Evolutionary conservation across 2,113 vertebrate species (phyloP).

Genomic region (Dendrocopos noguchii): DNA sequence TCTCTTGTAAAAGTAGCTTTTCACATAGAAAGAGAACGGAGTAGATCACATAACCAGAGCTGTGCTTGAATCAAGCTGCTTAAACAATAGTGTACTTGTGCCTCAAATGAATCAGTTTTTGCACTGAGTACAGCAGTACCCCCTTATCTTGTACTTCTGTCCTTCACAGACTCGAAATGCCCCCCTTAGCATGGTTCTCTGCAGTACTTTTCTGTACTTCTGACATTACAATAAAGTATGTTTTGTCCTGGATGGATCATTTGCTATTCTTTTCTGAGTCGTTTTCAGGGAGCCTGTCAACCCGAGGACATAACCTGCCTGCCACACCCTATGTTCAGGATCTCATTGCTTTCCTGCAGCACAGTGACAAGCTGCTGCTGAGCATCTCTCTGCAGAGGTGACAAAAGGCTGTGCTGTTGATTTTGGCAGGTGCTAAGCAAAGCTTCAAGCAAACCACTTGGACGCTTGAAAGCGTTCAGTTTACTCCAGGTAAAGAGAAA

Average conservation of each 20-base stretch:
- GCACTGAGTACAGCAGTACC: conserved; percentile 68
- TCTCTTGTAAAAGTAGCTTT: conserved; percentile 46
- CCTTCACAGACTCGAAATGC: conserved; percentile 63
- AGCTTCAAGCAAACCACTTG: background rate
- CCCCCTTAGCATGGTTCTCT: conserved; percentile 75
- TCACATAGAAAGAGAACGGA: conserved; percentile 46
- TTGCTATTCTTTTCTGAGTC: background rate
- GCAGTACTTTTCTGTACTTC: conserved; percentile 76
- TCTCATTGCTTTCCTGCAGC: background rate
- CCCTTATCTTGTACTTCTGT: conserved; percentile 66
- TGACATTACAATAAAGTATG: conserved; percentile 82
- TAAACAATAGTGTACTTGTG: conserved; percentile 72
- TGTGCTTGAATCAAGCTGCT: conserved; percentile 72
- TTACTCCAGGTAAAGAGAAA: background rate
- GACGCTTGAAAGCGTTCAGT: background rate
- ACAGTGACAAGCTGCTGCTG: background rate
- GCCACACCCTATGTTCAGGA: background rate
- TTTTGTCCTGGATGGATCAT: conserved; percentile 75
- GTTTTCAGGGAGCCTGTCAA: background rate
- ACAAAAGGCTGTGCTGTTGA: background rate
- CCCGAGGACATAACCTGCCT: background rate
- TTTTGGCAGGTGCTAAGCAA: background rate
- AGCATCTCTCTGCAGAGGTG: background rate
- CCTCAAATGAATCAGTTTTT: conserved; percentile 68
- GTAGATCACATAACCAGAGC: conserved; percentile 67